Evolutionary conservation across 1,140 invertebrate species (phyloP), one percentile per base, ranked within the genome.

Genomic region (Metopolophium dirhodum): DNA sequence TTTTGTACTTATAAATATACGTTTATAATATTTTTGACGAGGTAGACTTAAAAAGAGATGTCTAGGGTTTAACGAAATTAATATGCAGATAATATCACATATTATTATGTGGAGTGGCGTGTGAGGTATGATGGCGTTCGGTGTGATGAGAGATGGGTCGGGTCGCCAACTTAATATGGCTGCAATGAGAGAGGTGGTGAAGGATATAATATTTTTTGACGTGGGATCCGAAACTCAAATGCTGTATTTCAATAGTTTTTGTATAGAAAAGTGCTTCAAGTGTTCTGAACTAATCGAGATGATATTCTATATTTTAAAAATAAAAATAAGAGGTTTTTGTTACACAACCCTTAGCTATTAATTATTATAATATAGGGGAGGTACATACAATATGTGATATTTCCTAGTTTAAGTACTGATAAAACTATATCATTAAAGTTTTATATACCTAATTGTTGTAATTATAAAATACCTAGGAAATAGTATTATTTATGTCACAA

Each of bases 181-280:
- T 41, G 30, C 49, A 54, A 20, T 23, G 51, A 54, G n/a, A 49
- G 41, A 88, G 30, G 18, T 51, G 45, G n/a, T 49, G 30, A 88
- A 88, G 47, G 45, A 88, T 49, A 30, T 35, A 88, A 88, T 88
- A 88, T 49, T 49, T 87, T 88, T 88, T 88, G n/a, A 88, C n/a
- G 18, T 22, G 47, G 30, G 86, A 49, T 49, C 47, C 18, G n/a
- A 88, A 88, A 49, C 45, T 49, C 18, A 35, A 51, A 47, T 47
- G 45, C 26, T 87, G 26, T 30, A 47, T 49, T 49, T 41, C 45
- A 49, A 49, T 47, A 87, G 30, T 87, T 87, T 87, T 47, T 49
- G 45, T 30, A 47, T 87, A 87, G 26, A 82, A 45, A 86, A 47
- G 41, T 86, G 85, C 14, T 86, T 45, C 30, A 9, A 86, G 37